Percentiles rank a stretch among this genome's conserved stretches.
These are phyloP conservation scores for Sepiola atlantica DNA, from an alignment of 2,888 invertebrate genomes.

Conservation along the genomic window DNA sequence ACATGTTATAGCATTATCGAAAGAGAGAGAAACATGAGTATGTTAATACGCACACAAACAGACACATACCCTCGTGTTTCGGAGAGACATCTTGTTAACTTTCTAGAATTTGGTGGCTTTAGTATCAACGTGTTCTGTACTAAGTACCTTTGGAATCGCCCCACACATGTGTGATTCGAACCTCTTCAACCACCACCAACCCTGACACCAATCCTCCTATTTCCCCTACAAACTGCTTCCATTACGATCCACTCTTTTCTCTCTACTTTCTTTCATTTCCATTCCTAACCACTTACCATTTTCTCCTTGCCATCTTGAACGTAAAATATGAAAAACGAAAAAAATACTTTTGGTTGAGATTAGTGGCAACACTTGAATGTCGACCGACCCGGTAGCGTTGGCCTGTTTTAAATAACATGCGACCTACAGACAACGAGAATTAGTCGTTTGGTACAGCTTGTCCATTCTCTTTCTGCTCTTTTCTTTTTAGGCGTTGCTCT, in stretches of 20 bases:
- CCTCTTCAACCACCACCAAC: neutral
- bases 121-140: neutral
- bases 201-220: neutral
- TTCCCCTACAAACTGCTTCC: neutral
- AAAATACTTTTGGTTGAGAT: neutral
- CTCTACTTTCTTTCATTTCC: neutral
- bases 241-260: neutral
- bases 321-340: neutral
- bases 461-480: neutral
- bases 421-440: constrained; percentile 12
- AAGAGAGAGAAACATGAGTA: no score
- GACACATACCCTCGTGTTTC: no score
- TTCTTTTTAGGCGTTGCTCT: neutral
- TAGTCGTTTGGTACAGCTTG: neutral
- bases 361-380: neutral
- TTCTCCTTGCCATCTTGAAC: constrained; percentile 11
- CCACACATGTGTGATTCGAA: constrained; percentile 21
- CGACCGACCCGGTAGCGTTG: neutral
- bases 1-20: no score
- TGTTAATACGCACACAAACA: no score
- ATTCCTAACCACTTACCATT: constrained; percentile 32
- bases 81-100: neutral
- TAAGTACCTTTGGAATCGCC: neutral
- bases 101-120: neutral
- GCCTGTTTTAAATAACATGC: neutral